Percentiles rank a stretch among this genome's conserved stretches.
These are phyloP conservation scores for Apodemus sylvaticus DNA, from an alignment of 2,113 vertebrate species.

Conservation along the genomic window DNA sequence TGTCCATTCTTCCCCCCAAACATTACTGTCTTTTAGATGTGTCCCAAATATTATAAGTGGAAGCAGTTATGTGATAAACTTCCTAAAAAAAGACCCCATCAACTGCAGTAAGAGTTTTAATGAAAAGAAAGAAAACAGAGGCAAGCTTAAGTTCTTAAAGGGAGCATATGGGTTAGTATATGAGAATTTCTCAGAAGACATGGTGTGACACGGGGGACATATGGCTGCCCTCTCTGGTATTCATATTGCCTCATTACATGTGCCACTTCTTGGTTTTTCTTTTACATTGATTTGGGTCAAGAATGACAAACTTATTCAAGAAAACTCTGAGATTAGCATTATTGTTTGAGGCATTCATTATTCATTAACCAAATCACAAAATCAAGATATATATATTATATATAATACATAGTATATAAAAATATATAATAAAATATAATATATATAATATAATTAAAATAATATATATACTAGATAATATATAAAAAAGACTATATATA, in stretches of 20 bases:
- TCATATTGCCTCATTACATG: accelerated
- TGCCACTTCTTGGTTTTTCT: neutral
- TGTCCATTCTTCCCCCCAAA: neutral
- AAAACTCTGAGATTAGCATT: neutral
- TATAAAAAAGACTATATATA: too few species aligned
- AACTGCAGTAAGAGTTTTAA: neutral
- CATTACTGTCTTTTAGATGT: neutral
- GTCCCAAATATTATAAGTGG: neutral
- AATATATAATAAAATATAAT: too few species aligned
- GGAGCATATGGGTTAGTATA: neutral
- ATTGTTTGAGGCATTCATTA: neutral
- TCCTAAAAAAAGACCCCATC: neutral
- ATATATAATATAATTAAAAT: too few species aligned
- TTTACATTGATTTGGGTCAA: neutral
- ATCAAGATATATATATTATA: neutral
- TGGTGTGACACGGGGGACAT: neutral
- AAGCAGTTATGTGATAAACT: neutral
- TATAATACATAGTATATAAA: neutral
- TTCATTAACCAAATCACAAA: neutral
- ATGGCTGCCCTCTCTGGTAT: neutral
- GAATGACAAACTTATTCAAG: neutral
- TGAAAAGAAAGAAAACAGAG: neutral
- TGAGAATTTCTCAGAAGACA: too few species aligned
- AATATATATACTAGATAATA: too few species aligned
- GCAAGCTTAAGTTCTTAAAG: neutral